Evolutionary conservation across 2,113 vertebrate genomes (phyloP).

Genomic region (Rhegmatorhina hoffmannsi): DNA sequence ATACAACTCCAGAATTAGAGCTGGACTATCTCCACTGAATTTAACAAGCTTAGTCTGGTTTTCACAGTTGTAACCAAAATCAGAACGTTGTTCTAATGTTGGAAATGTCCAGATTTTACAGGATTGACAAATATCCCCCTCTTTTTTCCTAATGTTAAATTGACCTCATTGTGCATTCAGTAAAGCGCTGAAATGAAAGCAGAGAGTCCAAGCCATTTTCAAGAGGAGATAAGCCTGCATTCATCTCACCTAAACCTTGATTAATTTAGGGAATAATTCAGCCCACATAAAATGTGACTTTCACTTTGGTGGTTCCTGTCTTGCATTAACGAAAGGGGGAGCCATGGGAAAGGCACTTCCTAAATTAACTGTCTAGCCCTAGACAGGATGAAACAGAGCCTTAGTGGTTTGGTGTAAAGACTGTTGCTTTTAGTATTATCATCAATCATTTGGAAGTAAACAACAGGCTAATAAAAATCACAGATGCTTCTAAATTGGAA

Average conservation of each 20-base stretch:
- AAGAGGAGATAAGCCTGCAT: neutral
- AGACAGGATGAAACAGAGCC: slow-evolving; percentile 24
- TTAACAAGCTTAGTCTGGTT: neutral
- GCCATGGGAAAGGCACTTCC: slow-evolving; percentile 7
- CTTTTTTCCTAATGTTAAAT: neutral
- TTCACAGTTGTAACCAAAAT: neutral
- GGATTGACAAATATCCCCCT: neutral
- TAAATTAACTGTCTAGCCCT: slow-evolving; percentile 1
- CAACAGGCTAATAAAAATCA: slow-evolving; percentile 54
- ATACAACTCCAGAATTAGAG: slow-evolving; percentile 10
- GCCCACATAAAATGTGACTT: neutral
- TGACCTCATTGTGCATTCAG: neutral
- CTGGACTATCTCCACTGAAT: neutral
- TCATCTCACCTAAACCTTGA: neutral
- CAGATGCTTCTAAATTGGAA: slow-evolving; percentile 54
- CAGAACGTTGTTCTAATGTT: neutral
- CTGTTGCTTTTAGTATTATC: slow-evolving; percentile 25
- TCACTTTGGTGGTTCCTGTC: neutral
- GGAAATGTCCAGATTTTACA: neutral
- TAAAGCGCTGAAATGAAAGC: neutral
- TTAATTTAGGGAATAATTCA: neutral
- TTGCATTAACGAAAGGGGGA: slow-evolving; percentile 2
- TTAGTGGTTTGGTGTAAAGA: slow-evolving; percentile 15
- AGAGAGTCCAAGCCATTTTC: neutral
- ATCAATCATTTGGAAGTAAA: slow-evolving; percentile 47